Evolutionary conservation across 2,797 vertebrate genomes (phyloP).

Genomic region (Uromys caudimaculatus): DNA sequence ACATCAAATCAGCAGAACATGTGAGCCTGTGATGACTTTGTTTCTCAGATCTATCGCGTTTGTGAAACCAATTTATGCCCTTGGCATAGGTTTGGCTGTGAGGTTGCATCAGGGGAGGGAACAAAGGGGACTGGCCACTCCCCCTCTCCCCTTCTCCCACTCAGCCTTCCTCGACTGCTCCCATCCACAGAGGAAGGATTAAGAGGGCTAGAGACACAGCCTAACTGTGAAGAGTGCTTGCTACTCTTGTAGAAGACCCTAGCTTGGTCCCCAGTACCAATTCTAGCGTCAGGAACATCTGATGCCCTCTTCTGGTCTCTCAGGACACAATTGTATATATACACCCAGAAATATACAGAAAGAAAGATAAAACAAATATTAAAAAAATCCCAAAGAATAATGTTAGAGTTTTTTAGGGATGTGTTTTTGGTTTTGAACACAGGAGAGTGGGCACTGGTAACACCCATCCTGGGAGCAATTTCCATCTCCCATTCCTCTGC

Average conservation of each 20-base stretch:
- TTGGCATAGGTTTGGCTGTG: conserved; percentile 1
- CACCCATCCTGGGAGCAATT: not conserved
- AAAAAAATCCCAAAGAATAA: not conserved
- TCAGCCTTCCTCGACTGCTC: not conserved
- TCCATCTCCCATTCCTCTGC: not conserved
- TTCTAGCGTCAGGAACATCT: not conserved
- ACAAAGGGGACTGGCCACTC: not conserved
- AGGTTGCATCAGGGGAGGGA: not conserved
- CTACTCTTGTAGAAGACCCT: not conserved
- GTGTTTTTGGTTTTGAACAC: not conserved
- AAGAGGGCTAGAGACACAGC: not conserved
- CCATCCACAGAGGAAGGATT: not conserved
- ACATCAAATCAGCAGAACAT: conserved; percentile 67
- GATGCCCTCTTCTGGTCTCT: not conserved
- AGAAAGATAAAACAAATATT: not conserved
- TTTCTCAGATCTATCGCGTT: conserved; percentile 63
- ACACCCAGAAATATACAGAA: not conserved
- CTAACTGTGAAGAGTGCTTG: not conserved
- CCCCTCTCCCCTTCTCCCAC: not conserved
- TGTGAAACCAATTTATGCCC: conserved; percentile 66
- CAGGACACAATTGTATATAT: not conserved
- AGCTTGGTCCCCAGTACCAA: not conserved
- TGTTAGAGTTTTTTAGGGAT: conserved; percentile 39
- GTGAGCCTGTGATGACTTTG: conserved; percentile 62
- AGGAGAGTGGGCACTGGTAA: not conserved